Conservation (phyloP, 2,888 invertebrate genomes). For the Julus scandinavius region DNA sequence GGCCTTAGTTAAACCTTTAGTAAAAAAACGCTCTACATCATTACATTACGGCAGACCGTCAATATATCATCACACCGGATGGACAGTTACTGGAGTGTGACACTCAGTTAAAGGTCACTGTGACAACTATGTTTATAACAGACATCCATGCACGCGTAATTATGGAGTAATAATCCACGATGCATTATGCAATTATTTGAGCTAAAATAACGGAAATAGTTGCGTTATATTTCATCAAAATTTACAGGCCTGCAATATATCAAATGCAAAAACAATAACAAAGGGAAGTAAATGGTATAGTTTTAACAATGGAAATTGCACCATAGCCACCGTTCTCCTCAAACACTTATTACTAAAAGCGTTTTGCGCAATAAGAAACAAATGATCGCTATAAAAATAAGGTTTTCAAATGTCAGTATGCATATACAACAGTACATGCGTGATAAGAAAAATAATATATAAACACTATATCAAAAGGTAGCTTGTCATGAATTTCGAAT, state of each 20-base stretch:
- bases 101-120: constrained; percentile 8
- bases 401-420: constrained; percentile 20
- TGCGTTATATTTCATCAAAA: constrained; percentile 32
- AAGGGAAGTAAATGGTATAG: neutral
- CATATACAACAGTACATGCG: neutral
- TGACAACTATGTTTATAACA: constrained; percentile 24
- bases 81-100: constrained; percentile 1
- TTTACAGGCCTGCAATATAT: constrained; percentile 6
- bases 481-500: neutral
- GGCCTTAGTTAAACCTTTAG: neutral
- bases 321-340: constrained; percentile 26
- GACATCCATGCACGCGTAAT: neutral
- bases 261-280: constrained; percentile 3
- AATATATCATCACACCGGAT: constrained; percentile 29
- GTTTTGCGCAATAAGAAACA: constrained; percentile 1
- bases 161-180: neutral
- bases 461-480: neutral
- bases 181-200: neutral
- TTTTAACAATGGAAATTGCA: constrained; percentile 20
- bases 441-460: neutral
- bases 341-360: neutral
- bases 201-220: constrained; percentile 37
- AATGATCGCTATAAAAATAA: constrained; percentile 20
- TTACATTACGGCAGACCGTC: neutral
- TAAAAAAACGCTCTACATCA: neutral